Conservation (phyloP, 2,888 invertebrate species). For the Artemia sinica region DNA sequence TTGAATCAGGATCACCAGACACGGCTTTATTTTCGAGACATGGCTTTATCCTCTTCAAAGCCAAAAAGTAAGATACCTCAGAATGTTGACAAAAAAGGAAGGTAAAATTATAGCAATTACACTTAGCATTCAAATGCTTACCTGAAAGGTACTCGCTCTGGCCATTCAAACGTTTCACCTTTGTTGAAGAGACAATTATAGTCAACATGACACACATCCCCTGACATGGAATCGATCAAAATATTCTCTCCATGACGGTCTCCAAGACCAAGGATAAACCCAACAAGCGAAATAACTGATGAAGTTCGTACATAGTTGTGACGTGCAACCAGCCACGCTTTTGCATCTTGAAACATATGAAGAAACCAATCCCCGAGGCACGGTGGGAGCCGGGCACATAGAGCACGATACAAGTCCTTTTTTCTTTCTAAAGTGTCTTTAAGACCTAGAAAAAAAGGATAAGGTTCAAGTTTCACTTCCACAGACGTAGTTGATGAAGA, state of each 20-base stretch:
- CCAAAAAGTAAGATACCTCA: conserved; percentile 29
- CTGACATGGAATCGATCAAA: conserved; percentile 72
- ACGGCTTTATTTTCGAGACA: no score
- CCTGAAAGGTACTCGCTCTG: conserved; percentile 77
- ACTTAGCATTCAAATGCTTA: no score
- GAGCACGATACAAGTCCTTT: conserved; percentile 11
- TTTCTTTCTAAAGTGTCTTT: conserved; percentile 19
- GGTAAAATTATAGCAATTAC: no score
- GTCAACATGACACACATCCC: conserved; percentile 91
- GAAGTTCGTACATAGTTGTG: conserved; percentile 75
- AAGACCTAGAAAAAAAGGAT: neutral
- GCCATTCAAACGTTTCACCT: conserved; percentile 69
- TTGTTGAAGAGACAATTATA: conserved; percentile 93
- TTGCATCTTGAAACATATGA: conserved; percentile 70
- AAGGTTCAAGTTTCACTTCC: no score
- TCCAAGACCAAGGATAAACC: conserved; percentile 80
- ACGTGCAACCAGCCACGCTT: conserved; percentile 68
- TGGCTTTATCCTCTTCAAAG: conserved; percentile 24
- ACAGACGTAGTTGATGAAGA: no score
- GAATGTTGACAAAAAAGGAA: conserved; percentile 31
- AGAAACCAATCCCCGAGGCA: conserved; percentile 85
- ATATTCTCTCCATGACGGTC: conserved; percentile 91
- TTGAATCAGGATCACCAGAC: no score
- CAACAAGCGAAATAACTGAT: conserved; percentile 95
- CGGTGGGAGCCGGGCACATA: conserved; percentile 32